Base-by-base conservation (phyloP, 2,113 vertebrate genomes). In the Gnathonemus echidnorhynchus region DNA sequence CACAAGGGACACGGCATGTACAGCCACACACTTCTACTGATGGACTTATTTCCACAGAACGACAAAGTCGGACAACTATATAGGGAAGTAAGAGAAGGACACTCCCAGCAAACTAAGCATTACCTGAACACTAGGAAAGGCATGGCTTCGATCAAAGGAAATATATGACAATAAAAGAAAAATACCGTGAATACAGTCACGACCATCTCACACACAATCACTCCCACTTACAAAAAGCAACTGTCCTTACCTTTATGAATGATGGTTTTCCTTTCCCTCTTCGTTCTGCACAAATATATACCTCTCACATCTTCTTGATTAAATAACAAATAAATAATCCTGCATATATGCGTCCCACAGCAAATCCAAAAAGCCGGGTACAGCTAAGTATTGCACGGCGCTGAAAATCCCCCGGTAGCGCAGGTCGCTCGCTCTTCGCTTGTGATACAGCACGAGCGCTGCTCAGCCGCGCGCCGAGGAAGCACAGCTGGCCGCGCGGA, bases 241-340 rank as follows among this genome's bases (percentile, higher is more conserved):
- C 90, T 89, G 88, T 66, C 46, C 94, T 88, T 95, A 95, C 95
- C 95, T 94, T 93, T 58, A 31, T 90, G 89, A 91, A 89, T 89
- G 89, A 89, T 89, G 91, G 93, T 95, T 92, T 95, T 94, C 91
- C 90, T 92, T 87, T 90, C 92, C 85, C 31, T 90, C 91, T 91
- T 93, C 91, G 53, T 91, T 89, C 89, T 90, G 93, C 90, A 89
- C 88, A 87, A 88, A 94, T 50, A 94, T 56, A 62, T 35, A 92
- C 87, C 90, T 94, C 91, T 95, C 92, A 95, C 95, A 95, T 96
- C 94, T 95, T 95, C 94, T 92, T 94, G 17, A 93, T 89, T 84
- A 89, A 91, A 90, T 88, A 91, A 93, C 90, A 86, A 92, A 93
- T 91, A 90, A 95, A 92, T 95, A 95, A 94, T 95, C 94, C 95